Conservation (phyloP, 1,140 invertebrate species). For the Sycophaga agraensis region DNA sequence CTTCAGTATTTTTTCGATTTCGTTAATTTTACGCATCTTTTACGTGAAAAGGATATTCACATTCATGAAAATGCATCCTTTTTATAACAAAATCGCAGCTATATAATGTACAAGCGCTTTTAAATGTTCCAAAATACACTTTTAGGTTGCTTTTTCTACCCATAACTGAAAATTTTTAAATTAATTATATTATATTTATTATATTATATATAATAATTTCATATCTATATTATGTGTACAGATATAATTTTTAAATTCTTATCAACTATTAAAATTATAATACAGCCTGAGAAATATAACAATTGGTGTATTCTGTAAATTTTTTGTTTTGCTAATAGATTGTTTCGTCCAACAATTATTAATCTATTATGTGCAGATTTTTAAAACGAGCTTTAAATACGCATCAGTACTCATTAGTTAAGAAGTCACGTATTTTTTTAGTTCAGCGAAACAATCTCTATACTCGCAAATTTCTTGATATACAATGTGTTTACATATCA, state of each 20-base stretch:
- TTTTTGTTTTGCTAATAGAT: conserved; percentile 41
- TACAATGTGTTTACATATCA: conserved; percentile 30
- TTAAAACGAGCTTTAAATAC: conserved; percentile 15
- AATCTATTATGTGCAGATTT: conserved; percentile 27
- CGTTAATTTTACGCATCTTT: neutral
- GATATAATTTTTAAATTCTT: conserved; percentile 41
- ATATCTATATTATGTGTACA: conserved; percentile 35
- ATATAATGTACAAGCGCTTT: conserved; percentile 27
- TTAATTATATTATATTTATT: conserved; percentile 12
- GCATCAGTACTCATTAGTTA: neutral
- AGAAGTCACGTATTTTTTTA: conserved; percentile 8
- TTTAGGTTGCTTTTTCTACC: conserved; percentile 17
- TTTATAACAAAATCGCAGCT: neutral
- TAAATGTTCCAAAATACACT: conserved; percentile 22
- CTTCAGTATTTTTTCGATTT: conserved; percentile 22
- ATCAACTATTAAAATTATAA: conserved; percentile 53
- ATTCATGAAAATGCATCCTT: conserved; percentile 20
- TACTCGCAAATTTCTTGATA: conserved; percentile 28
- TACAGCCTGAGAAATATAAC: conserved; percentile 53
- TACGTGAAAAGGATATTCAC: conserved; percentile 12
- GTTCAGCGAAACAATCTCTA: conserved; percentile 20
- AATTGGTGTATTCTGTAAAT: conserved; percentile 42
- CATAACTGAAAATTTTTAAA: conserved; percentile 26
- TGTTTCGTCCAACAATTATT: conserved; percentile 35
- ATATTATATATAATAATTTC: conserved; percentile 31